These are phyloP conservation scores for Arctia plantaginis DNA, from an alignment of 2,888 invertebrate species.

Conservation along the genomic window DNA sequence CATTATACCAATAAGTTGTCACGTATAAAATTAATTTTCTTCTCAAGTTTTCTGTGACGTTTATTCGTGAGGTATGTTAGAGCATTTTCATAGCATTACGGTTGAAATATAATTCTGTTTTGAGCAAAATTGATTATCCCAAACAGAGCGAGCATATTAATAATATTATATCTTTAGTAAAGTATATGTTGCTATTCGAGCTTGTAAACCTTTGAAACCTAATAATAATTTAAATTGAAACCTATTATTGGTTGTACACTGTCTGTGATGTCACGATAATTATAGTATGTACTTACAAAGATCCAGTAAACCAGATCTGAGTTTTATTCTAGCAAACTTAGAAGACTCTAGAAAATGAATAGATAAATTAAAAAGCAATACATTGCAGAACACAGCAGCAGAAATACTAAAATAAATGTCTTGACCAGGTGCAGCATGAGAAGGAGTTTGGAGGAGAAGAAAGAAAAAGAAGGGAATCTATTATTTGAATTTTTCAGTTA, in stretches of 20 bases:
- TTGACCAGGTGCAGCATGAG: too few species aligned
- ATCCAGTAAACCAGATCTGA: too few species aligned
- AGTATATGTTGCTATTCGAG: background rate
- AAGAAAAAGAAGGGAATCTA: too few species aligned
- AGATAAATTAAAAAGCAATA: too few species aligned
- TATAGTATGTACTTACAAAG: too few species aligned
- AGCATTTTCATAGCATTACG: background rate
- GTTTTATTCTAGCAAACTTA: too few species aligned
- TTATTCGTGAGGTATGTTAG: background rate
- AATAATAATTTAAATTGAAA: background rate
- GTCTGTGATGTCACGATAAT: background rate
- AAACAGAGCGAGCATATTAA: background rate
- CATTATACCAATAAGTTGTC: constrained; percentile 22
- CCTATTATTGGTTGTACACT: background rate
- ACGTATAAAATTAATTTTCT: constrained; percentile 34
- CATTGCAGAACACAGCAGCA: too few species aligned
- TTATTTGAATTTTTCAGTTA: too few species aligned
- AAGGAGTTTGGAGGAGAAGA: too few species aligned
- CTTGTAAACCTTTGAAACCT: background rate
- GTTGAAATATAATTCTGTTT: constrained; percentile 4
- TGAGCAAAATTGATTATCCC: background rate
- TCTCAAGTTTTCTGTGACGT: constrained; percentile 15
- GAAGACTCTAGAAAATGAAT: too few species aligned
- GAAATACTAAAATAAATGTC: too few species aligned
- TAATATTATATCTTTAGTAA: background rate